These are phyloP conservation scores for Gymnoscelis rufifasciata DNA, from an alignment of 2,888 invertebrate genomes.

Conservation along the genomic window DNA sequence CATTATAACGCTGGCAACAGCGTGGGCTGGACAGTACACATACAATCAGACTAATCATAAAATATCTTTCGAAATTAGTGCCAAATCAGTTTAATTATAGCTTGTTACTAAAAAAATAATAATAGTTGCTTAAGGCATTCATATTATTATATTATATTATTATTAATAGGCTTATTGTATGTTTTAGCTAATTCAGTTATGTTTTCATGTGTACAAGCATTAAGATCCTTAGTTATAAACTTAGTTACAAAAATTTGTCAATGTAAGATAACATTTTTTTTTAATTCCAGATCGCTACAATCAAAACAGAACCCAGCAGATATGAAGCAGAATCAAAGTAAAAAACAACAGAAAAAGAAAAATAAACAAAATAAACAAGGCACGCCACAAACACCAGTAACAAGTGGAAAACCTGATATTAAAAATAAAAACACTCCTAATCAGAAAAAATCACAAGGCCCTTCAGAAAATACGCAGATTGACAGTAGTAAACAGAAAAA, in stretches of 20 bases:
- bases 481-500: constrained; percentile 3
- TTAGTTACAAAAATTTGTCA: background rate
- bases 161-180: no score
- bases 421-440: background rate
- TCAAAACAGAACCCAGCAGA: constrained; percentile 11
- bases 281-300: constrained; percentile 20
- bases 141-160: no score
- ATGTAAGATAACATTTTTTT: background rate
- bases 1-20: no score
- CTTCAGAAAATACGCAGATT: background rate
- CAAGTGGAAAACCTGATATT: constrained; percentile 8
- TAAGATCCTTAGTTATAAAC: no score
- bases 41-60: no score
- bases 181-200: no score
- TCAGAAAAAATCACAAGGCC: constrained; percentile 1
- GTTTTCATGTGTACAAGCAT: no score
- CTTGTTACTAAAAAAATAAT: no score
- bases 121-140: no score
- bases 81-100: no score
- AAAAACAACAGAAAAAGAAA: constrained; percentile 40
- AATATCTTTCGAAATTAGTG: no score
- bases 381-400: constrained; percentile 10
- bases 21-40: no score
- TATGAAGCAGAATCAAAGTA: constrained; percentile 34
- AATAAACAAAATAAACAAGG: constrained; percentile 30